Evolutionary conservation across 2,888 invertebrate genomes (phyloP).

Genomic region (Coelopa pilipes): DNA sequence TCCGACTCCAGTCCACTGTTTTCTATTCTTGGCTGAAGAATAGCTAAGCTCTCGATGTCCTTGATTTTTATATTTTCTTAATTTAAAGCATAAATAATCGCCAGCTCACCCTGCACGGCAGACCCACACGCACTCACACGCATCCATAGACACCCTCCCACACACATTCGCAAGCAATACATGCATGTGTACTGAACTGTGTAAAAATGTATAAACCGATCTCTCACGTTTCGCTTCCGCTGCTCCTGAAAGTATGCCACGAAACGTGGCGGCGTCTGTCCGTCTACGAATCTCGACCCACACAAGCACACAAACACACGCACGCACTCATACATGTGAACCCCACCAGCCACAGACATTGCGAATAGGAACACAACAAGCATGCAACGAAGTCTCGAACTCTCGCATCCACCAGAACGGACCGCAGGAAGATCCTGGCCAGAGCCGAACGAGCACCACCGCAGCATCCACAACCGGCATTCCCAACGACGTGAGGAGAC

Average conservation of each 20-base stretch:
- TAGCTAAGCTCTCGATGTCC: slow-evolving; percentile 14
- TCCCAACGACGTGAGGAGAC: too few species aligned
- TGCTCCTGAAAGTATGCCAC: slow-evolving; percentile 20
- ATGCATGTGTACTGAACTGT: neutral
- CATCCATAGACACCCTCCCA: too few species aligned
- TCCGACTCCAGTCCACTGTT: too few species aligned
- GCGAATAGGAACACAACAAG: too few species aligned
- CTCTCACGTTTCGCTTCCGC: neutral
- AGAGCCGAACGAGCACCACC: neutral
- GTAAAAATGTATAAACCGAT: too few species aligned
- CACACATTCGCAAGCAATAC: neutral
- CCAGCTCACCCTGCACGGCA: neutral
- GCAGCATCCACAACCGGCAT: neutral
- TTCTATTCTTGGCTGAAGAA: slow-evolving; percentile 24
- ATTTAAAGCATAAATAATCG: slow-evolving; percentile 20
- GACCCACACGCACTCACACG: too few species aligned
- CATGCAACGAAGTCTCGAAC: slow-evolving; percentile 12
- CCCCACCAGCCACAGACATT: neutral
- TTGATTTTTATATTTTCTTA: slow-evolving; percentile 31
- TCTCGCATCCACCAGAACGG: neutral
- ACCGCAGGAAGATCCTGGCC: slow-evolving; percentile 1
- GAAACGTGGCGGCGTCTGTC: neutral
- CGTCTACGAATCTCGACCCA: neutral
- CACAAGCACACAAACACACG: neutral
- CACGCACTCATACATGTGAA: too few species aligned